Evolutionary conservation across 2,113 vertebrate species (phyloP).

Genomic region (Noctilio leporinus): DNA sequence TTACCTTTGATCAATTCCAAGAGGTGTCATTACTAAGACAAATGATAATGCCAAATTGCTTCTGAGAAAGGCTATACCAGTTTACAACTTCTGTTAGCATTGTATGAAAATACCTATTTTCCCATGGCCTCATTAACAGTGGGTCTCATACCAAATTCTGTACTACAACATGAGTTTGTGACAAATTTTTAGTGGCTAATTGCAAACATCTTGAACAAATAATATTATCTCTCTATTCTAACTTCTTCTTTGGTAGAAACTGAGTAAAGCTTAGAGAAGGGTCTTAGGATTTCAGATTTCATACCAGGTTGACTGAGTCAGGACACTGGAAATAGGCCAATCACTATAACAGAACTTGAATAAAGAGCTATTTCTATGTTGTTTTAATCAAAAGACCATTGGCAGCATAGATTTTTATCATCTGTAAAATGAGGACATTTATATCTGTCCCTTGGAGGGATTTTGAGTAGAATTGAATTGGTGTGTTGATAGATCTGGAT

Average conservation of each 20-base stretch:
- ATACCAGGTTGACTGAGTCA: background rate
- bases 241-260: background rate
- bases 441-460: background rate
- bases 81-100: background rate
- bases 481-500: background rate
- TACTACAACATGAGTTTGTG: background rate
- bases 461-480: background rate
- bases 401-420: background rate
- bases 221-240: background rate
- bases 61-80: background rate
- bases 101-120: background rate
- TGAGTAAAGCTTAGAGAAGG: background rate
- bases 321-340: background rate
- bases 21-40: background rate
- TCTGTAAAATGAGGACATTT: background rate
- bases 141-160: background rate
- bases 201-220: background rate
- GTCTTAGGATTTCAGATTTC: background rate
- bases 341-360: background rate
- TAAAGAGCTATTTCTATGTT: background rate
- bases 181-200: background rate
- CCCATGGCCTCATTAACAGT: background rate
- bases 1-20: conserved; percentile 5
- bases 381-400: background rate
- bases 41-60: background rate